phyloP scores from a whole-genome alignment of 2,888 invertebrate species.

The Trichopria drosophilae region DNA sequence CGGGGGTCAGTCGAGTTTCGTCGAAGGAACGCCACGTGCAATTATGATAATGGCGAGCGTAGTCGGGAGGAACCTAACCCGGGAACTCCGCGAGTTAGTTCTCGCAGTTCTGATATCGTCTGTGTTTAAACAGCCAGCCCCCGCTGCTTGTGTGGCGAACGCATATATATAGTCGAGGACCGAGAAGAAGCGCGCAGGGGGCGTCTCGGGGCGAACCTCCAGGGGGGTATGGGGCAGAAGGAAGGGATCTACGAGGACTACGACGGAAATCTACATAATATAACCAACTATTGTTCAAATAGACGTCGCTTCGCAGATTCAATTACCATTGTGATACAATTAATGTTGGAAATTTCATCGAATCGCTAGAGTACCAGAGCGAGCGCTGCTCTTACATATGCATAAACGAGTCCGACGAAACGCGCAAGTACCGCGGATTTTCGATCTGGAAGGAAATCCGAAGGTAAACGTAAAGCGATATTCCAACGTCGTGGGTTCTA shows the following conservation, averaged over 20 bases:
- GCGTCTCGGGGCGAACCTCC: slow-evolving; percentile 1
- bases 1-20: slow-evolving; percentile 30
- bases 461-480: slow-evolving; percentile 30
- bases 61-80: slow-evolving; percentile 40
- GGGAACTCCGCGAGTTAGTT: slow-evolving; percentile 50
- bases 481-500: no score
- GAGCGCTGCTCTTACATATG: slow-evolving; percentile 56
- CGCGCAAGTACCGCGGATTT: slow-evolving; percentile 27
- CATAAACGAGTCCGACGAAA: slow-evolving; percentile 55
- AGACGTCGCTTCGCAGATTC: slow-evolving; percentile 58
- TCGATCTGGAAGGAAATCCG: slow-evolving; percentile 32
- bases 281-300: slow-evolving; percentile 60
- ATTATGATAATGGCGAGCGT: slow-evolving; percentile 56
- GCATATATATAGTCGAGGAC: slow-evolving; percentile 34
- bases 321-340: slow-evolving; percentile 60
- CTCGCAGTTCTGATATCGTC: slow-evolving; percentile 57
- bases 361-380: slow-evolving; percentile 51
- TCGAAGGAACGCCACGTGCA: slow-evolving; percentile 41
- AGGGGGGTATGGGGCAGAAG: slow-evolving; percentile 33
- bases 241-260: slow-evolving; percentile 48
- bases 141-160: slow-evolving; percentile 40
- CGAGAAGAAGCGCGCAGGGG: slow-evolving; percentile 40
- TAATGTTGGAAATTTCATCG: slow-evolving; percentile 60
- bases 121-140: slow-evolving; percentile 58
- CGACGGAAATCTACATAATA: slow-evolving; percentile 59